Evolutionary conservation across 2,797 vertebrate species (phyloP).

Genomic region (Gallinago stenura): DNA sequence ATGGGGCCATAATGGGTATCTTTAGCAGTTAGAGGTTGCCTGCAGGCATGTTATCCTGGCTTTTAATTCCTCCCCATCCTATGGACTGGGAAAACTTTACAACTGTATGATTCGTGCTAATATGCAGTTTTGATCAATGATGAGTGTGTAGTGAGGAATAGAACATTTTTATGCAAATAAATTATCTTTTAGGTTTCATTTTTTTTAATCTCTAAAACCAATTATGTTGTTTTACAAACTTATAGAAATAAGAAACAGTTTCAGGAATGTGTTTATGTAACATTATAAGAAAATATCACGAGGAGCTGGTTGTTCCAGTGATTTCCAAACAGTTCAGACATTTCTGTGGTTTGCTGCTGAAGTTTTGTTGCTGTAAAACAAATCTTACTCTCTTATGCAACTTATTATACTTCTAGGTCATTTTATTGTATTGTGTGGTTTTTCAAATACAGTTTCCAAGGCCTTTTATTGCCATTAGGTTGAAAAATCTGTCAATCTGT

Average conservation of each 20-base stretch:
- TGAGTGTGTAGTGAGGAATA: neutral
- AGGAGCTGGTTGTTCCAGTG: slow-evolving; percentile 30
- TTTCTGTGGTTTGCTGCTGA: slow-evolving; percentile 65
- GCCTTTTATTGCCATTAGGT: neutral
- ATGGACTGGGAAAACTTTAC: neutral
- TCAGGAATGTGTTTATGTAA: slow-evolving; percentile 44
- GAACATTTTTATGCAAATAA: neutral
- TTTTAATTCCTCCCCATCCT: neutral
- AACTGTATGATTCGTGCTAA: neutral
- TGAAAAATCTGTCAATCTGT: neutral
- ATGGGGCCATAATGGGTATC: neutral
- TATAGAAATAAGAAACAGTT: neutral
- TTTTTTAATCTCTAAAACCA: neutral
- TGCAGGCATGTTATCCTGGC: neutral
- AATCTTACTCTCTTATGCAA: slow-evolving; percentile 49
- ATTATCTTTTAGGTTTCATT: neutral
- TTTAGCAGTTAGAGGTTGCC: neutral
- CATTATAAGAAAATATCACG: neutral
- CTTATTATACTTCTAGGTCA: slow-evolving; percentile 11
- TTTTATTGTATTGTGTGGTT: neutral
- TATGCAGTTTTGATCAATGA: fast-evolving
- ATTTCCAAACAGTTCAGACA: slow-evolving; percentile 58
- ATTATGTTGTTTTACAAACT: neutral
- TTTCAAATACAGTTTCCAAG: neutral
- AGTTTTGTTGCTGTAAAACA: slow-evolving; percentile 48